Base-by-base conservation (phyloP, 2,113 vertebrate species). In the Burhinus bistriatus region DNA sequence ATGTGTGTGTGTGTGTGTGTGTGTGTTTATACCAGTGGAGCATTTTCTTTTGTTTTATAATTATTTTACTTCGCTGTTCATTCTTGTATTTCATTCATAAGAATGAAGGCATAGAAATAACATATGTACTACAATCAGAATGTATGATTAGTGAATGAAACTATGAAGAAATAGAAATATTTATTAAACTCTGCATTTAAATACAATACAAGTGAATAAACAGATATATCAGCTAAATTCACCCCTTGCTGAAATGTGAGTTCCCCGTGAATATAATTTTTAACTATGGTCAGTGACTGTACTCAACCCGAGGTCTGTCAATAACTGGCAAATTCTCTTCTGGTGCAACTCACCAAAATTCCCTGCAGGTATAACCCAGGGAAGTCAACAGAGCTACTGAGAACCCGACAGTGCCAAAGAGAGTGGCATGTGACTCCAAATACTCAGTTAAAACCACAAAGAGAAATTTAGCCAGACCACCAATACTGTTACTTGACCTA, bases 71-170 rank as follows among this genome's bases (percentile, higher is more conserved):
- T 80, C 27, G 44, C 11, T 69, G 15, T 42, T 81, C 3, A 20
- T 44, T 78, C 59, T 44, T 84, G 2, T 6, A 29, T 66, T 70
- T 79, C 2, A 57, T 66, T 57, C 34, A 5, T 54, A 89, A 83
- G 29, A 72, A 73, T n/a, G 52, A 58, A 76, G 21, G 10, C 0
- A 0, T 5, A 27, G 40, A 76, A 27, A 23, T 36, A 15, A 69
- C 3, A 2, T 16, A 21, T 11, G 16, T 11, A 18, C 30, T 62
- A 23, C 16, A 71, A 34, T 36, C 32, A 44, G 36, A 85, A 89
- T 15, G 5, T 22, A 17, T 9, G 20, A 42, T 69, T 42, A 51
- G 20, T 55, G 30, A 90, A 54, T n/a, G 11, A 83, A 83, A 79
- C 18, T 5, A 51, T 25, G 21, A 87, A 55, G 22, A 81, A 83